Evolutionary conservation across 2,797 vertebrate genomes (phyloP), one percentile per base, ranked within the genome.

Genomic region (Telmatherina bonti): DNA sequence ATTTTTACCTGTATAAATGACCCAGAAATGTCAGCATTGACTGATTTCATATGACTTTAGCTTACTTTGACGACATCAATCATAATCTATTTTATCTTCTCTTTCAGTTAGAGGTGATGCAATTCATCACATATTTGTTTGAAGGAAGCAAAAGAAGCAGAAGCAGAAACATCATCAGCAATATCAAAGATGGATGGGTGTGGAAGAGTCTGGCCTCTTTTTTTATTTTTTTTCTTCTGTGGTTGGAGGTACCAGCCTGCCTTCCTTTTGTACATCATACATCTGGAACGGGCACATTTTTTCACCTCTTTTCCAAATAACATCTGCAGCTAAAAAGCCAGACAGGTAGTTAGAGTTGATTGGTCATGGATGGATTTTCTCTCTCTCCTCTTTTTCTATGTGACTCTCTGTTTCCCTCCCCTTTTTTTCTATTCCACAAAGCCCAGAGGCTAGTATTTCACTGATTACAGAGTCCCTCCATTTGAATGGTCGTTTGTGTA

Each of bases 401-500:
- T 82, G 30, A 59, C 85, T 84, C 66, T 76, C 78, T 70, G 30
- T 72, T 41, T 69, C 72, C 62, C 49, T 62, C 67, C 58, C 33
- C 27, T 65, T 79, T 79, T 76, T 82, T 81, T 89, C 79, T 86
- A 61, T 83, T 69, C 83, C 74, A 86, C 85, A 93, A 94, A 93
- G 93, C 94, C 94, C 90, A 90, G 88, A 87, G 94, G 94, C 93
- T 94, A 94, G 94, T 95, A 91, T 95, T 95, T 95, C 95, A 93
- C 93, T 95, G 94, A 95, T 95, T 95, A 95, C 93, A 95, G 94
- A 95, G 93, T 92, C 86, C 86, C 90, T 92, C 92, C 91, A 93
- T 95, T 92, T 95, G 93, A 95, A 95, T 94, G 94, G 93, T 90
- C 90, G 92, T 93, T 95, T 95, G 94, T 94, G 94, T 95, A 95